Evolutionary conservation across 2,113 vertebrate species (phyloP), one percentile per base, ranked within the genome.

Genomic region (Cathartes aura): DNA sequence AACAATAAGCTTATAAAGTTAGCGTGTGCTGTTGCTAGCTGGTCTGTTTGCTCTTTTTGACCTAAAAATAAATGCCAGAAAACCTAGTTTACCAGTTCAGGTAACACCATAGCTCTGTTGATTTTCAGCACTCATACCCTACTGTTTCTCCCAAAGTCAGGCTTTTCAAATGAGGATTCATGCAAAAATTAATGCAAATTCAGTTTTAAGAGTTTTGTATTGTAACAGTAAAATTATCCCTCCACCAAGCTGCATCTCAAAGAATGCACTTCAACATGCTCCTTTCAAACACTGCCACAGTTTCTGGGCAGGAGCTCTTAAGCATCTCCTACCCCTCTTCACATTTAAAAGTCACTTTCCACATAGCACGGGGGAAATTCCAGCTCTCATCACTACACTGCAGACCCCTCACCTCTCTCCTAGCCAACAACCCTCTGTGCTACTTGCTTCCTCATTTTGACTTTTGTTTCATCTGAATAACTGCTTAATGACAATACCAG

Each of bases 351-450:
- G 15, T n/a, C 50, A 10, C 19, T 78, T 62, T 76, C 29, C 60
- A 71, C 30, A 5, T 0, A 8, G 36, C 11, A 47, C 0, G 0
- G 13, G 12, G 18, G 47, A 79, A 88, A 86, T 47, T 34, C 43
- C 48, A 42, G 22, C 63, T 45, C 59, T 56, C 24, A 5, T 11
- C 23, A 5, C 19, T 12, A 18, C 29, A 6, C 15, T 21, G 45
- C n/a, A 43, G 32, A 55, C 11, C 19, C 36, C 50, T n/a, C 43
- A 26, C 5, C 47, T 22, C 22, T 30, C 34, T 48, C 24, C 40
- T 5, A 22, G 5, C 14, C 64, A 71, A 42, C 32, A 53, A 8
- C 4, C 15, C 38, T 18, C 30, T 11, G 11, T 8, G 8, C 10
- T 34, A 66, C 40, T 40, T 18, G 45, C 58, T 92, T 88, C 48